phyloP scores from a whole-genome alignment of 2,113 vertebrate genomes.

The Oryctolagus cuniculus region DNA sequence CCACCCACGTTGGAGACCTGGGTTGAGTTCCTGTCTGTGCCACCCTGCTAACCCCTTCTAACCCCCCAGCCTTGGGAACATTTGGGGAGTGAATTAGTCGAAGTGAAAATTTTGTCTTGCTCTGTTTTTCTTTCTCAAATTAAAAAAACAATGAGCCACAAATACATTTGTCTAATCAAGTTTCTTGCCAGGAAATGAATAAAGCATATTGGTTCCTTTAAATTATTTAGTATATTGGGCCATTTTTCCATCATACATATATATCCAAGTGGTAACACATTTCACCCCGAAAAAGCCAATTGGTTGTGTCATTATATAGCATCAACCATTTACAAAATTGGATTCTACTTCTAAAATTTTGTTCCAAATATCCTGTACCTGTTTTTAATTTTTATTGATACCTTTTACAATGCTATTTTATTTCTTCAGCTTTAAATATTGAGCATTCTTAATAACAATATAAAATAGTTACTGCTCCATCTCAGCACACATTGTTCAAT shows the following conservation, averaged over 20 bases:
- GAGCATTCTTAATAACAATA: neutral
- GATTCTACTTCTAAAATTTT: constrained; percentile 40
- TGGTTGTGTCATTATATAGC: constrained; percentile 7
- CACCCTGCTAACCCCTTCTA: too few species aligned
- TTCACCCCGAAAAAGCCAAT: neutral
- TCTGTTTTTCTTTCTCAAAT: too few species aligned
- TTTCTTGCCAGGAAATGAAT: neutral
- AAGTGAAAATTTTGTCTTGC: too few species aligned
- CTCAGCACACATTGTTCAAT: neutral
- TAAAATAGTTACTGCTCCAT: constrained; percentile 1
- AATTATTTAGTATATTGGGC: neutral
- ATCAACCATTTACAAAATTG: constrained; percentile 16
- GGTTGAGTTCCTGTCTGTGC: too few species aligned
- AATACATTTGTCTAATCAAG: neutral
- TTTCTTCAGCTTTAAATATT: constrained; percentile 29
- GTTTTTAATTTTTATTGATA: neutral
- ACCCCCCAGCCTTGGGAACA: too few species aligned
- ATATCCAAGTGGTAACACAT: constrained; percentile 14
- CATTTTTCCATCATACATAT: neutral
- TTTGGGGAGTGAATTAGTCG: too few species aligned
- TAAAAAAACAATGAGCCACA: constrained; percentile 9
- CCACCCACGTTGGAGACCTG: too few species aligned
- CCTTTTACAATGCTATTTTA: neutral
- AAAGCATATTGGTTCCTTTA: constrained; percentile 5
- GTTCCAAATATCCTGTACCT: constrained; percentile 29